These are phyloP conservation scores for Cotesia typhae DNA, from an alignment of 1,140 invertebrate genomes.

Conservation along the genomic window DNA sequence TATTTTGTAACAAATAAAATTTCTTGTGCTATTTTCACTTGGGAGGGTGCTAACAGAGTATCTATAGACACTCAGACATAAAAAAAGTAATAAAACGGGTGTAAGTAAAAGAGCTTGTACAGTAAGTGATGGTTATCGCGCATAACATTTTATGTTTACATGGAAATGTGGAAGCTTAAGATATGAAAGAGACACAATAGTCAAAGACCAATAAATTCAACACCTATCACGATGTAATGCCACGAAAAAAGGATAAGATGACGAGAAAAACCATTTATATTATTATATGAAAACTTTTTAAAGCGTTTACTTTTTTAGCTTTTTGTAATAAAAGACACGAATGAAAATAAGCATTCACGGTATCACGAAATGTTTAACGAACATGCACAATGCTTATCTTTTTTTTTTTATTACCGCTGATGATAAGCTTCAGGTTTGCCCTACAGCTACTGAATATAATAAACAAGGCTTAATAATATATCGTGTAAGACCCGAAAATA, in stretches of 20 bases:
- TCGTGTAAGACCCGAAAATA: slow-evolving; percentile 16
- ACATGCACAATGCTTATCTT: slow-evolving; percentile 18
- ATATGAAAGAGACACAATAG: too few species aligned
- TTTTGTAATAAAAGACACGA: not conserved
- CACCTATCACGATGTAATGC: not conserved
- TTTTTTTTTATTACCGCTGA: slow-evolving; percentile 7
- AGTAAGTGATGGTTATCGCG: too few species aligned
- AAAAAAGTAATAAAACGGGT: too few species aligned
- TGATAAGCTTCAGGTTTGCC: slow-evolving; percentile 2
- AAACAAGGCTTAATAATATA: slow-evolving; percentile 10
- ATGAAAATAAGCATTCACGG: not conserved
- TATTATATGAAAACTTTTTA: slow-evolving; percentile 15
- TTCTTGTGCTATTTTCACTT: not conserved
- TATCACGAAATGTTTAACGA: slow-evolving; percentile 14
- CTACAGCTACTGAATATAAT: not conserved
- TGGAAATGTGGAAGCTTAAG: too few species aligned
- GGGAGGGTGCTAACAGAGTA: too few species aligned
- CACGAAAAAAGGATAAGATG: slow-evolving; percentile 1
- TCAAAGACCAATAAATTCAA: too few species aligned
- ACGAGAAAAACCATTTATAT: slow-evolving; percentile 16
- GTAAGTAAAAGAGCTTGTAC: too few species aligned
- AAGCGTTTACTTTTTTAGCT: not conserved
- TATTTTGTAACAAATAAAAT: slow-evolving; percentile 9
- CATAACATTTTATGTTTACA: too few species aligned
- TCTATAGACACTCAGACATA: too few species aligned